A percentile compares a stretch with the other conserved stretches of the same genome.
These are phyloP conservation scores for Dione vanillae DNA, from an alignment of 2,888 invertebrate genomes.

Conservation along the genomic window DNA sequence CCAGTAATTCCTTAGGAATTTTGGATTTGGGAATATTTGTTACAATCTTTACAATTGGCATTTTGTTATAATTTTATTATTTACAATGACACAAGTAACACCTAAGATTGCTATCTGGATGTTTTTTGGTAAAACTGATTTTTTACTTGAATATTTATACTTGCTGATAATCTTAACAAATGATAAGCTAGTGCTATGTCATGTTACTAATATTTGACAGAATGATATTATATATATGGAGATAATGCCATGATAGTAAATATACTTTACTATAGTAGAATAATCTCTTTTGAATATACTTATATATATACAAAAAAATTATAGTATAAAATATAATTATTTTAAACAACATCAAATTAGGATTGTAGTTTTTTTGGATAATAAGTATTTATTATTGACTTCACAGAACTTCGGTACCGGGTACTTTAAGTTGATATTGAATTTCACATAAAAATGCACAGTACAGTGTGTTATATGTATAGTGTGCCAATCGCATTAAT, in stretches of 20 bases:
- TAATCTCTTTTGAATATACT: too few relatives aligned
- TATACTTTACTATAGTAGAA: too few relatives aligned
- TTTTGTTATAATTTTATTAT: neutral
- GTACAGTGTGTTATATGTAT: too few relatives aligned
- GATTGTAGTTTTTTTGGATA: too few relatives aligned
- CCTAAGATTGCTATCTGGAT: neutral
- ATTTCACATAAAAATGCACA: too few relatives aligned
- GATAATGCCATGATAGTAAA: neutral
- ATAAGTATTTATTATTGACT: too few relatives aligned
- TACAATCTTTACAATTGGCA: slow-evolving; percentile 11
- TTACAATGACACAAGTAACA: neutral
- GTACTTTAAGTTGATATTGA: too few relatives aligned
- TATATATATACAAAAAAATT: too few relatives aligned
- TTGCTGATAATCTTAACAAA: neutral
- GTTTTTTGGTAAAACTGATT: neutral
- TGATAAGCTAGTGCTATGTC: slow-evolving; percentile 11
- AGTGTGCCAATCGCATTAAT: too few relatives aligned
- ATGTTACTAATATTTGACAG: neutral
- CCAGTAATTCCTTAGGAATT: slow-evolving; percentile 7
- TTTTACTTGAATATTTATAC: slow-evolving; percentile 8
- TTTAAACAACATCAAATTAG: too few relatives aligned
- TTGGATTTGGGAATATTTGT: slow-evolving; percentile 2
- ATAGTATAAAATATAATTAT: too few relatives aligned
- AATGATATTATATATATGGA: neutral
- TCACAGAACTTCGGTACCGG: too few relatives aligned